Evolutionary conservation across 2,888 invertebrate genomes (phyloP).

Genomic region (Cynaeus angustus): DNA sequence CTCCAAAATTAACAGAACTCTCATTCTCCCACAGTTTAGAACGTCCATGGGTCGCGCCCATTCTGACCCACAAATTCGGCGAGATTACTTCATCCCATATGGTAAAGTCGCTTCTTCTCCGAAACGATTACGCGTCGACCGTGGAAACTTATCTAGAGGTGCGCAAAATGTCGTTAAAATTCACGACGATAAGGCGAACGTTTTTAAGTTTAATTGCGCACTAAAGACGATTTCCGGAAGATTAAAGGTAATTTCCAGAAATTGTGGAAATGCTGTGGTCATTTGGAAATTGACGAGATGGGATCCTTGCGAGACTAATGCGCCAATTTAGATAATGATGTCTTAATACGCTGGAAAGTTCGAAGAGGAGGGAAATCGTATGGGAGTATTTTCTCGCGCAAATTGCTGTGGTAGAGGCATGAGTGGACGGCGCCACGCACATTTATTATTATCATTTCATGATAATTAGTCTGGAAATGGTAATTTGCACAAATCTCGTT

Average conservation of each 20-base stretch:
- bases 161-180: too few species aligned
- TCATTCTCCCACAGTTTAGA: conserved; percentile 65
- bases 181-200: background rate
- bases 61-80: conserved; percentile 58
- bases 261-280: conserved; percentile 41
- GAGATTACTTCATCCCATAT: conserved; percentile 21
- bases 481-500: too few species aligned
- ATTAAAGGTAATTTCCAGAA: conserved; percentile 14
- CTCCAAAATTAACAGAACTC: conserved; percentile 45
- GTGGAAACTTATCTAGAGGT: too few species aligned
- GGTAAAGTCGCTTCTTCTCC: conserved; percentile 22
- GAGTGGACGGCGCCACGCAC: too few species aligned
- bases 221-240: conserved; percentile 29
- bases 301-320: conserved; percentile 64
- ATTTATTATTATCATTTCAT: too few species aligned
- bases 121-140: too few species aligned
- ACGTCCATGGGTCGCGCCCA: conserved; percentile 56
- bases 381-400: background rate
- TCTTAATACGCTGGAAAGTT: conserved; percentile 57
- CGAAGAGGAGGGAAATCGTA: conserved; percentile 24
- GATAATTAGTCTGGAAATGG: too few species aligned
- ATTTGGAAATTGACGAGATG: conserved; percentile 62
- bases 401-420: too few species aligned
- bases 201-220: conserved; percentile 17
- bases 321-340: conserved; percentile 64